A percentile compares a stretch with the other conserved stretches of the same genome.
Evolutionary conservation across 1,140 invertebrate species (phyloP).

Genomic region (Vanessa atalanta): DNA sequence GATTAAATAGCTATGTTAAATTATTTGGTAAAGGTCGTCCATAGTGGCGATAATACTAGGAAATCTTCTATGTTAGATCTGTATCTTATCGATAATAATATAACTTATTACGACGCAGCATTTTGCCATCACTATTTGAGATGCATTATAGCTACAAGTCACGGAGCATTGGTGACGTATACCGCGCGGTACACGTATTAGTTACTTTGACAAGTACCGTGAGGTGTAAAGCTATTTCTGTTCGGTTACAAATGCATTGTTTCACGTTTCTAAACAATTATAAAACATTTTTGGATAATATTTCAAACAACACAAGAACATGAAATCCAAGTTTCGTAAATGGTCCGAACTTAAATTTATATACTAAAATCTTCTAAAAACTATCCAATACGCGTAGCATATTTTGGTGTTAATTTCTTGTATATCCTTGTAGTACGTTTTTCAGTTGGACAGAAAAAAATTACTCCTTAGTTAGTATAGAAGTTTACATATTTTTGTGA

Average conservation of each 20-base stretch:
- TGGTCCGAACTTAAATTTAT: too few species aligned
- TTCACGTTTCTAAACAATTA: background rate
- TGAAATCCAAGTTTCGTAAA: background rate
- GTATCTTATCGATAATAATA: background rate
- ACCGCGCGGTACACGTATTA: background rate
- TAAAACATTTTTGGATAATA: background rate
- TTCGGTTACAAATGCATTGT: slow-evolving; percentile 2
- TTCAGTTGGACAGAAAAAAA: too few species aligned
- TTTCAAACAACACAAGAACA: background rate
- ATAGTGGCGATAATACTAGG: too few species aligned
- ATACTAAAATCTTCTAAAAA: too few species aligned
- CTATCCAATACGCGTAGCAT: too few species aligned
- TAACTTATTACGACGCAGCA: background rate
- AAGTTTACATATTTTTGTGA: too few species aligned
- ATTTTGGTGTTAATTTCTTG: too few species aligned
- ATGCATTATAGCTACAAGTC: slow-evolving; percentile 4
- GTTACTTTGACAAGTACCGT: slow-evolving; percentile 15
- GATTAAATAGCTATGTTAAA: too few species aligned
- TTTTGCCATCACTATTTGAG: background rate
- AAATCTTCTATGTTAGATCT: background rate
- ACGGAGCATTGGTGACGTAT: background rate
- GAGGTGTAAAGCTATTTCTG: slow-evolving; percentile 7
- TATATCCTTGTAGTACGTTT: too few species aligned
- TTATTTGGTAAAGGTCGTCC: too few species aligned
- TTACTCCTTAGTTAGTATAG: too few species aligned